A percentile compares a stretch with the other conserved stretches of the same genome.
Evolutionary conservation across 2,797 vertebrate species (phyloP).

Genomic region (Sardinella longiceps): DNA sequence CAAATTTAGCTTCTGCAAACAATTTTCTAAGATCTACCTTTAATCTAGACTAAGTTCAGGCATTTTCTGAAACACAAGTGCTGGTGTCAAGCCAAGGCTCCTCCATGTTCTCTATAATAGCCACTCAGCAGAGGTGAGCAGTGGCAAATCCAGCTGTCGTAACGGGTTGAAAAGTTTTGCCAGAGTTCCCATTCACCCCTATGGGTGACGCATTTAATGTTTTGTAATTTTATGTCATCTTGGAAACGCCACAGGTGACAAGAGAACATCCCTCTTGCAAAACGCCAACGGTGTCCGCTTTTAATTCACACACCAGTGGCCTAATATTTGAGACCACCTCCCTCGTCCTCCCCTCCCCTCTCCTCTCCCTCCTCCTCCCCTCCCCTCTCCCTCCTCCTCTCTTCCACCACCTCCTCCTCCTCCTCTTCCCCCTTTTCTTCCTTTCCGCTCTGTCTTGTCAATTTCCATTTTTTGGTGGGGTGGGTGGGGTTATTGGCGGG

Average conservation of each 20-base stretch:
- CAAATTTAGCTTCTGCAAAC: too few species aligned
- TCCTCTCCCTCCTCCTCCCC: too few species aligned
- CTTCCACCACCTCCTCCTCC: slow-evolving; percentile 13
- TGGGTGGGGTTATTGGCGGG: background rate
- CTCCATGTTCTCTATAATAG: slow-evolving; percentile 55
- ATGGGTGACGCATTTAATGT: too few species aligned
- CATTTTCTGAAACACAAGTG: too few species aligned
- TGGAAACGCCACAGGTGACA: background rate
- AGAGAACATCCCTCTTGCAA: background rate
- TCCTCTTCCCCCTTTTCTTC: too few species aligned
- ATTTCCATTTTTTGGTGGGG: slow-evolving; percentile 11
- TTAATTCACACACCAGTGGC: slow-evolving; percentile 50
- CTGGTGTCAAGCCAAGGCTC: slow-evolving; percentile 68
- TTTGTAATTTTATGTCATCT: too few species aligned
- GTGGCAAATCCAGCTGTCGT: too few species aligned
- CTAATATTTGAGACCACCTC: slow-evolving; percentile 41
- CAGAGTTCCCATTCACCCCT: too few species aligned
- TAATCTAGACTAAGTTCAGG: too few species aligned
- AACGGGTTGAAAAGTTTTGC: too few species aligned
- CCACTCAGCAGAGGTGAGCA: slow-evolving; percentile 38
- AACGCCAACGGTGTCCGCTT: slow-evolving; percentile 28
- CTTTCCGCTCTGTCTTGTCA: background rate
- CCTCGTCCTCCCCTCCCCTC: background rate
- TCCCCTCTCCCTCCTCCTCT: too few species aligned
- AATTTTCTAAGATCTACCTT: too few species aligned